Evolutionary conservation across 30 jellyfish, hydroid and myxozoan genomes (phyloP).

Genomic region (Catostylus mosaicus): DNA sequence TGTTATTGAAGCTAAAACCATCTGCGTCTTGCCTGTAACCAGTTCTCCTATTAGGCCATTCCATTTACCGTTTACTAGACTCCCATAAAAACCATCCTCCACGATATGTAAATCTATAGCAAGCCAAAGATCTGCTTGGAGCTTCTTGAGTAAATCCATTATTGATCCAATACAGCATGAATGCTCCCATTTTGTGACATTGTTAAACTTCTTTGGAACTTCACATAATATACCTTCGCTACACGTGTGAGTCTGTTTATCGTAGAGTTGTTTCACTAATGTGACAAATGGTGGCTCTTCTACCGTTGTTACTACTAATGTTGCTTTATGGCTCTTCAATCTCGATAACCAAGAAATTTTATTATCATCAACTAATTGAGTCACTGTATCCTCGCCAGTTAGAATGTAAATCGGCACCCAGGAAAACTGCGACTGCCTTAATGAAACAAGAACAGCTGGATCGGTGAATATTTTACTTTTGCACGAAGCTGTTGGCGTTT

Average conservation of each 20-base stretch:
- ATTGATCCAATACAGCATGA: slow-evolving; percentile 71
- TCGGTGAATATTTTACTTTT: neutral
- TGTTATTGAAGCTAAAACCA: slow-evolving; percentile 67
- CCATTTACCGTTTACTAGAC: slow-evolving; percentile 46
- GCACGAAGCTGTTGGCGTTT: neutral
- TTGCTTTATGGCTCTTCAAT: neutral
- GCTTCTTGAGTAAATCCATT: slow-evolving; percentile 56
- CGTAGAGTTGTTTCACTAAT: neutral
- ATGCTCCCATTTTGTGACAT: slow-evolving; percentile 4
- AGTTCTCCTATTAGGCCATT: slow-evolving; percentile 77
- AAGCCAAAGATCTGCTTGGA: slow-evolving; percentile 31
- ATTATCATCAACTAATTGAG: slow-evolving; percentile 8
- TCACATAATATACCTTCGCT: slow-evolving; percentile 22
- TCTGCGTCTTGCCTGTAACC: slow-evolving; percentile 53
- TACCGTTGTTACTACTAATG: slow-evolving; percentile 14
- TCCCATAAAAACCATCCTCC: slow-evolving; percentile 74
- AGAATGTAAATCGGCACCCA: slow-evolving; percentile 21
- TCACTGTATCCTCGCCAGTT: slow-evolving; percentile 2
- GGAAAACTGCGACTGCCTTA: neutral
- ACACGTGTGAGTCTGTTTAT: slow-evolving; percentile 14
- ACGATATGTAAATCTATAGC: slow-evolving; percentile 50
- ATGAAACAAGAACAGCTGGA: slow-evolving; percentile 9
- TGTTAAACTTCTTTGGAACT: neutral
- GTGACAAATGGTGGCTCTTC: slow-evolving; percentile 37
- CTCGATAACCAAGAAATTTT: slow-evolving; percentile 25